These are phyloP conservation scores for Sarcophaga rosellei DNA, from an alignment of 2,888 invertebrate species.

Conservation along the genomic window DNA sequence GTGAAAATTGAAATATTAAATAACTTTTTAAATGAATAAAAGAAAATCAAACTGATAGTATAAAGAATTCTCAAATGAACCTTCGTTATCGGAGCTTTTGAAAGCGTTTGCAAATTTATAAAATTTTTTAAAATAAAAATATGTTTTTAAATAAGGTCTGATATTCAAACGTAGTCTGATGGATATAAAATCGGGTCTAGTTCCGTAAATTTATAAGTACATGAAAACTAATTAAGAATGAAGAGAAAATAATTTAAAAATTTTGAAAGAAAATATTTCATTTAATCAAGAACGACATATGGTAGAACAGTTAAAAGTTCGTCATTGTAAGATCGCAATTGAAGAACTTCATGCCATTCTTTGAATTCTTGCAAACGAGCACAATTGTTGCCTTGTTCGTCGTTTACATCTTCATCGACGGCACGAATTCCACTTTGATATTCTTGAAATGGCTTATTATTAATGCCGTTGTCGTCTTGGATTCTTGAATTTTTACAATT, in stretches of 20 bases:
- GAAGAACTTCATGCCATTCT: conserved; percentile 95
- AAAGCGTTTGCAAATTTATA: neutral
- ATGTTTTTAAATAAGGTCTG: neutral
- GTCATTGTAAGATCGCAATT: conserved; percentile 87
- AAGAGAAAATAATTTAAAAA: neutral
- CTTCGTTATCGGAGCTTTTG: neutral
- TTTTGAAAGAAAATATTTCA: neutral
- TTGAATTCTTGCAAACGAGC: conserved; percentile 84
- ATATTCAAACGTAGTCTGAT: neutral
- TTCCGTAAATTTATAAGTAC: neutral
- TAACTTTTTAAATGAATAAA: too few relatives aligned
- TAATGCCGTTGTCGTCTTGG: conserved; percentile 16
- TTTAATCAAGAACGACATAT: conserved; percentile 96
- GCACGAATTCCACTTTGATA: conserved; percentile 75
- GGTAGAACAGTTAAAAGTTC: conserved; percentile 95
- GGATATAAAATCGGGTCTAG: neutral
- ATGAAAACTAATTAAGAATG: neutral
- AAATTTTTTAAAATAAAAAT: neutral
- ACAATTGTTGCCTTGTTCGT: conserved; percentile 71
- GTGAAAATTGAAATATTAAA: too few relatives aligned
- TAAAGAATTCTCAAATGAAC: too few relatives aligned
- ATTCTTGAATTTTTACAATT: conserved; percentile 36
- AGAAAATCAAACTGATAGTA: too few relatives aligned
- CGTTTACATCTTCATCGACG: conserved; percentile 71
- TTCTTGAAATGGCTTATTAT: conserved; percentile 70